These are phyloP conservation scores for Artibeus jamaicensis DNA, from an alignment of 2,797 vertebrate species.

Conservation along the genomic window DNA sequence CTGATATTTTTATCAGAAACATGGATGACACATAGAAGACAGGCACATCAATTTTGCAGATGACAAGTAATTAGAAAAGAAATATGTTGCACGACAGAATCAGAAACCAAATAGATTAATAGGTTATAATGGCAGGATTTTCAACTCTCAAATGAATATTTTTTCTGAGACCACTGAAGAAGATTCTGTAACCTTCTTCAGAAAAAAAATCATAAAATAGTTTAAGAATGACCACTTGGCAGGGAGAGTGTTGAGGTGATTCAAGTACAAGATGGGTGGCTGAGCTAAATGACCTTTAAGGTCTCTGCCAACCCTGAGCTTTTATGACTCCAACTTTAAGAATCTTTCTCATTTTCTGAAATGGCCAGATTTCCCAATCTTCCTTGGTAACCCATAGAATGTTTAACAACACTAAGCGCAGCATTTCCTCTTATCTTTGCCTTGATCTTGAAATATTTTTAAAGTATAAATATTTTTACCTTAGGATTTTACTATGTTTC, in stretches of 20 bases:
- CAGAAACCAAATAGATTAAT: conserved; percentile 49
- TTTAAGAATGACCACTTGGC: conserved; percentile 74
- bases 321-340: conserved; percentile 62
- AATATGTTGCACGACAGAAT: conserved; percentile 46
- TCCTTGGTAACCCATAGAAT: conserved; percentile 48
- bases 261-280: conserved; percentile 70
- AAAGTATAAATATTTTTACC: conserved; percentile 13
- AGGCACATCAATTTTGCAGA: conserved; percentile 33
- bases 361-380: conserved; percentile 42
- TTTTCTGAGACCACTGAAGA: conserved; percentile 54
- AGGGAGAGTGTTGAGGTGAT: conserved; percentile 60
- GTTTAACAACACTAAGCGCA: conserved; percentile 50
- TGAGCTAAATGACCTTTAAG: conserved; percentile 71
- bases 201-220: conserved; percentile 70
- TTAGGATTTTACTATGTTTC: conserved; percentile 1
- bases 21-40: conserved; percentile 52
- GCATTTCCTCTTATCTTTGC: conserved; percentile 39
- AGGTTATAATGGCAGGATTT: conserved; percentile 32
- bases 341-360: conserved; percentile 63
- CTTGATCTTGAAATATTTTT: conserved; percentile 39
- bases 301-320: conserved; percentile 67
- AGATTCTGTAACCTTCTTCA: conserved; percentile 62
- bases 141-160: conserved; percentile 27
- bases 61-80: conserved; percentile 53
- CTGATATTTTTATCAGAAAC: conserved; percentile 50